Percentiles rank a stretch among this genome's conserved stretches.
phyloP scores from a whole-genome alignment of 2,797 vertebrate species.

The Sparus aurata region DNA sequence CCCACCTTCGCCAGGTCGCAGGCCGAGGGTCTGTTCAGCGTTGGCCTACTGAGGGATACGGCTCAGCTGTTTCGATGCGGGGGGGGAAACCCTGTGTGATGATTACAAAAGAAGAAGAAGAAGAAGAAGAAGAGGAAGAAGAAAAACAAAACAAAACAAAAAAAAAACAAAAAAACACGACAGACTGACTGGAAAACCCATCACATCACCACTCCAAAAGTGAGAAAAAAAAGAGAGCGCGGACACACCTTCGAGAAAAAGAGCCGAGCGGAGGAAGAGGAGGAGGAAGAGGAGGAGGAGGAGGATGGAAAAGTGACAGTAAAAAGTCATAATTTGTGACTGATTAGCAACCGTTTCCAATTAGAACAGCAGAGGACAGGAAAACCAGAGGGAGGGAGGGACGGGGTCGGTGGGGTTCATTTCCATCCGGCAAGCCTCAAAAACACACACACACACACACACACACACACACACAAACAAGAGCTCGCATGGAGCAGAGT shows the following conservation, averaged over 20 bases:
- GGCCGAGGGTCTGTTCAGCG: conserved; percentile 20
- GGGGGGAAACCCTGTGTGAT: conserved; percentile 81
- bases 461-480: conserved; percentile 59
- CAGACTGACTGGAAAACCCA: conserved; percentile 81
- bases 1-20: conserved; percentile 49
- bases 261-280: conserved; percentile 15
- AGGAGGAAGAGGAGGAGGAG: conserved; percentile 24
- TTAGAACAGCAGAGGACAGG: conserved; percentile 75
- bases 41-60: conserved; percentile 41
- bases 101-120: conserved; percentile 69
- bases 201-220: conserved; percentile 75
- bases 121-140: too few relatives aligned
- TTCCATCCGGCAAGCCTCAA: conserved; percentile 73
- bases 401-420: conserved; percentile 75
- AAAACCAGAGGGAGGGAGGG: conserved; percentile 74
- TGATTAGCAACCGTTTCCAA: conserved; percentile 86
- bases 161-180: conserved; percentile 27
- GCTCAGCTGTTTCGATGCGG: conserved; percentile 75
- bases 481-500: conserved; percentile 71
- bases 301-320: conserved; percentile 70
- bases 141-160: conserved; percentile 37
- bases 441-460: conserved; percentile 47
- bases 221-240: conserved; percentile 51
- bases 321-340: conserved; percentile 80
- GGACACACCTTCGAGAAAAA: conserved; percentile 32